These are phyloP conservation scores for Epizoanthus rinbou DNA, from an alignment of 92 coral and sea anemone genomes.

Conservation along the genomic window DNA sequence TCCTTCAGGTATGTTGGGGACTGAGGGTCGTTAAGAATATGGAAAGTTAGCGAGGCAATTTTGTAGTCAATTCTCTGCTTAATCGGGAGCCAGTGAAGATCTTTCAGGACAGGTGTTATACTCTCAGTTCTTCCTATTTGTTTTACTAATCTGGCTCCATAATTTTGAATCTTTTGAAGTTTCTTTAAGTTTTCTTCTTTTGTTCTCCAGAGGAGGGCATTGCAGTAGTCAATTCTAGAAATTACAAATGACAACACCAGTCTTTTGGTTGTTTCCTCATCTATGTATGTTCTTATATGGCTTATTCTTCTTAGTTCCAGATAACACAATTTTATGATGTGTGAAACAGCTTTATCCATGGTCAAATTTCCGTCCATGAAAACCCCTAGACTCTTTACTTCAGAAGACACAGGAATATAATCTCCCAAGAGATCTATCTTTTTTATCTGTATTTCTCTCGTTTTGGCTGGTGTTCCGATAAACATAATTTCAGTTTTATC, in stretches of 20 bases:
- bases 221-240: conserved; percentile 9
- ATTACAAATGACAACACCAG: conserved; percentile 1
- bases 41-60: not conserved
- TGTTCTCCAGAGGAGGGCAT: not conserved
- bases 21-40: not conserved
- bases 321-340: not conserved
- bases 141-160: conserved; percentile 18
- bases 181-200: not conserved
- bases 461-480: not conserved
- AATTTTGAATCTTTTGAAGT: not conserved
- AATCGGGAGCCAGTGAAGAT: not conserved
- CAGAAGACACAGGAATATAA: not conserved
- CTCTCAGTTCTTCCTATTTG: not conserved
- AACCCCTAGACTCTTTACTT: not conserved
- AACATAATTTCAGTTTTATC: conserved; percentile 18
- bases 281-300: not conserved
- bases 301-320: not conserved
- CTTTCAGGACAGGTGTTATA: not conserved
- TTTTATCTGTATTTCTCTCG: too few relatives aligned
- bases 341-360: conserved; percentile 1
- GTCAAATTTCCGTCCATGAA: not conserved
- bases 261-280: conserved; percentile 11
- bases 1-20: not conserved
- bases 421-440: not conserved
- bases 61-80: not conserved